Conservation (phyloP, 2,113 vertebrate species). For the Ameiurus melas region DNA sequence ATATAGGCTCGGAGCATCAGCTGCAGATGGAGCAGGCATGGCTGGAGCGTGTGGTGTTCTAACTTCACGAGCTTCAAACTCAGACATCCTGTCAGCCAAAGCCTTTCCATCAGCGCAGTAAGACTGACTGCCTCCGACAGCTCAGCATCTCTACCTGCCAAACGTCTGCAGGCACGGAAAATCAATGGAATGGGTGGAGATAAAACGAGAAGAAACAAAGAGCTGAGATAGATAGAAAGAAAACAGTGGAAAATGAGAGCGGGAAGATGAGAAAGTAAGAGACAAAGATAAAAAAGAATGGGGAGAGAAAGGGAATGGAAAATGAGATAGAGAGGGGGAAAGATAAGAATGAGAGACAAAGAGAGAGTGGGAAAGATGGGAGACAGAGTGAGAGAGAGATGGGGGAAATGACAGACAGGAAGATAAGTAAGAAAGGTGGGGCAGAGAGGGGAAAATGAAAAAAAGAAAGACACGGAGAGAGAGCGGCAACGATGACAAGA, state of each 20-base stretch:
- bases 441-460: neutral
- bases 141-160: conserved; percentile 17
- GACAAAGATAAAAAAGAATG: neutral
- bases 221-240: neutral
- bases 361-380: neutral
- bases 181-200: conserved; percentile 22
- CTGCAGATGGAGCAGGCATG: conserved; percentile 3
- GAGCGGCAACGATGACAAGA: neutral
- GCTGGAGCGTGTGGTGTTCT: neutral
- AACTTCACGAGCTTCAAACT: conserved; percentile 9
- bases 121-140: conserved; percentile 36
- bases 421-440: neutral
- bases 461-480: neutral
- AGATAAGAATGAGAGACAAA: neutral
- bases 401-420: neutral
- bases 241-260: neutral
- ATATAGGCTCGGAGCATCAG: neutral
- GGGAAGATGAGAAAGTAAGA: neutral
- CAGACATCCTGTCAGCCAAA: conserved; percentile 24
- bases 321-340: neutral
- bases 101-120: conserved; percentile 9
- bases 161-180: conserved; percentile 26
- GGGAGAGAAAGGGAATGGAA: neutral
- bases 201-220: conserved; percentile 7
- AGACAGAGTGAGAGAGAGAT: neutral